Evolutionary conservation across 2,888 invertebrate species (phyloP), one percentile per base, ranked within the genome.

Genomic region (Chirona hameri): DNA sequence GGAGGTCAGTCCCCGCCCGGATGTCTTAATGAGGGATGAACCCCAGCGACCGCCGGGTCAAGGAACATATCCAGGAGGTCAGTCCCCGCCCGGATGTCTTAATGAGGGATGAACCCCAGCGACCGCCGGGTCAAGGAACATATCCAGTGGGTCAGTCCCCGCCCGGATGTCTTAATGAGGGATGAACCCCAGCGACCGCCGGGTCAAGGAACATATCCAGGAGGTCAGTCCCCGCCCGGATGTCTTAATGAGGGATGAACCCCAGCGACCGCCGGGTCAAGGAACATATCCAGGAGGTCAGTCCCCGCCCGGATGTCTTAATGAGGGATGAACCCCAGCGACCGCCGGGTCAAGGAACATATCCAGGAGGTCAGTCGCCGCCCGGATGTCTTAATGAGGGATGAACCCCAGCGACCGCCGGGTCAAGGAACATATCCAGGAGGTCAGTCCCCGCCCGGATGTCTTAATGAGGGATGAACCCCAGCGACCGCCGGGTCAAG

Each of bases 181-280:
- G 57, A 93, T 97, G 0, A 96, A 98, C 87, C 98, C 99, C 0
- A 98, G 97, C 79, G 99, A 99, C 87, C 92, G 92, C 7, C 90
- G 99, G 83, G 97, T 97, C 0, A 99, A 99, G 87, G 94, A 95
- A 86, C 93, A 97, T 86, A 95, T 99, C 12, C 91, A 93, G 83
- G 97, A 97, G 89, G 91, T 97, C 4, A 27, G 52, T n/a, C 39
- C 4, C 7, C 39, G n/a, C n/a, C n/a, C n/a, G n/a, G n/a, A n/a
- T n/a, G n/a, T n/a, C n/a, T n/a, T n/a, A n/a, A n/a, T n/a, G n/a
- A n/a, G n/a, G n/a, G 57, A 93, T 97, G 0, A 96, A 98, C 87
- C 98, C 99, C 0, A 98, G 97, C 79, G 99, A 99, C 87, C 92
- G 92, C 7, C 90, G 99, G 83, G 97, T 97, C 0, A 99, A 99